These are phyloP conservation scores for Conops quadrifasciatus DNA, from an alignment of 2,888 invertebrate species.

Conservation along the genomic window DNA sequence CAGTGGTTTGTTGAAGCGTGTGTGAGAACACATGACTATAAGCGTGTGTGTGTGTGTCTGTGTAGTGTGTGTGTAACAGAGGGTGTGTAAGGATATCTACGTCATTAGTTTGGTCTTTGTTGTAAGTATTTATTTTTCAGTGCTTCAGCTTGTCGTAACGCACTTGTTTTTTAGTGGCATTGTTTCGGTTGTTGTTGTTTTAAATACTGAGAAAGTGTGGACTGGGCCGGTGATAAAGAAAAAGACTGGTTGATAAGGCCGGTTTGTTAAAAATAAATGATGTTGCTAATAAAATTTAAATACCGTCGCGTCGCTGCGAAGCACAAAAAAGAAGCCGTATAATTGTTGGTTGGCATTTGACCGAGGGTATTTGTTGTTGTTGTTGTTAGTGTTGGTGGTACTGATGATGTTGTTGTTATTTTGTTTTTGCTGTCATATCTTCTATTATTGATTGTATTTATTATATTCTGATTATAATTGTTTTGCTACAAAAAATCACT, in stretches of 20 bases:
- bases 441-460: too few species aligned
- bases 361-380: neutral
- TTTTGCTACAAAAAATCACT: too few species aligned
- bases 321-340: neutral
- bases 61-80: neutral
- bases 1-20: too few species aligned
- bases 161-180: neutral
- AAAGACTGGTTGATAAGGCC: neutral
- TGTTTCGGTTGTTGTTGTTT: neutral
- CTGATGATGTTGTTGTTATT: neutral
- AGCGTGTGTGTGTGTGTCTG: constrained; percentile 3
- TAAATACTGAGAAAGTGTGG: neutral
- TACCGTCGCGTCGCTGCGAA: constrained; percentile 8
- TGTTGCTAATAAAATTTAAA: constrained; percentile 36
- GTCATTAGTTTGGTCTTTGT: neutral
- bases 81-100: neutral
- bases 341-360: too few species aligned
- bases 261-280: constrained; percentile 27
- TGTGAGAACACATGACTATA: neutral
- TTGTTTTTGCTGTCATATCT: too few species aligned
- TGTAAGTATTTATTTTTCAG: neutral
- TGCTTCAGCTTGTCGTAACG: neutral
- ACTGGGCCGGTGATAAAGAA: too few species aligned
- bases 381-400: neutral
- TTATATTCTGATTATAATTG: too few species aligned